Conservation (phyloP, 2,113 vertebrate genomes). For the Lophius piscatorius region DNA sequence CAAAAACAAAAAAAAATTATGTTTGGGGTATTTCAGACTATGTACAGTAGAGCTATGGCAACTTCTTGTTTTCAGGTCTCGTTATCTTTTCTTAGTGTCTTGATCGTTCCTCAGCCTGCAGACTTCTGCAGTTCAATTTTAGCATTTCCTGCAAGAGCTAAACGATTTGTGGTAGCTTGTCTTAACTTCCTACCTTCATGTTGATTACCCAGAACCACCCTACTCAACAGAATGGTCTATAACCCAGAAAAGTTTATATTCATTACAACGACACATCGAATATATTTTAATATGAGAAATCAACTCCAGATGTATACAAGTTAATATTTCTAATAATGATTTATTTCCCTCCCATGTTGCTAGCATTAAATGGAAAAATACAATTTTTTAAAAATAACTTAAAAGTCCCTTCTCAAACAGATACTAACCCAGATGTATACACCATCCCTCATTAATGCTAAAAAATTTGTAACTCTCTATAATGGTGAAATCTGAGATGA, state of each 20-base stretch:
- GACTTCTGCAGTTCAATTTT: neutral
- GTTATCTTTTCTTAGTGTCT: too few relatives aligned
- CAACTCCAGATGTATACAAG: neutral
- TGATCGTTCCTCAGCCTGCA: neutral
- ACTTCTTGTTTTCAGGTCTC: too few relatives aligned
- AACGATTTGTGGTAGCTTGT: neutral
- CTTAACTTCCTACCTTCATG: neutral
- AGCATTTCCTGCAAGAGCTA: neutral
- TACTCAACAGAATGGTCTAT: neutral
- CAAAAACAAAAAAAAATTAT: too few relatives aligned
- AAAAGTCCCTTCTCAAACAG: too few relatives aligned
- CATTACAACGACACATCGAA: neutral
- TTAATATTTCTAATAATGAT: neutral
- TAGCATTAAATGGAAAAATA: neutral
- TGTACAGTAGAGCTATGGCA: too few relatives aligned
- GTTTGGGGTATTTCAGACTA: too few relatives aligned
- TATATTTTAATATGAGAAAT: neutral
- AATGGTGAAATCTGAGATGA: neutral
- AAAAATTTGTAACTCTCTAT: neutral
- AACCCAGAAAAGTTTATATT: neutral
- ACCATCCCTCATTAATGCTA: neutral
- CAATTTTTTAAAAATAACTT: neutral
- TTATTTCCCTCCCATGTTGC: neutral
- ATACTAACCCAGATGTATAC: too few relatives aligned
- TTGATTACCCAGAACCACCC: neutral